Conservation (phyloP, 2,797 vertebrate species). For the Acanthurus lineatus region DNA sequence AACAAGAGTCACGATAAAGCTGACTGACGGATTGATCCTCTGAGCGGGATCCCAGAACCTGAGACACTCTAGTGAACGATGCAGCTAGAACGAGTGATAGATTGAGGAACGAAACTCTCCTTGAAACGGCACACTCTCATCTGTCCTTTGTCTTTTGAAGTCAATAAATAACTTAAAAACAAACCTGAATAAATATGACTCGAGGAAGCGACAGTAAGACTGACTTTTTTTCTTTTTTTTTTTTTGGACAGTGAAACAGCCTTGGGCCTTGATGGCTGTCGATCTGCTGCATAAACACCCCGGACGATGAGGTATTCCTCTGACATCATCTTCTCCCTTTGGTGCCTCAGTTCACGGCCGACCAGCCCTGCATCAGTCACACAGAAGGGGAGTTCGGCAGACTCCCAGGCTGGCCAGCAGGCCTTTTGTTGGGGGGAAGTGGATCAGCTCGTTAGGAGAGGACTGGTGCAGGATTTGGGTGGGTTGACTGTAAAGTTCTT, state of each 20-base stretch:
- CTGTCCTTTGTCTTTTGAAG: slow-evolving; percentile 8
- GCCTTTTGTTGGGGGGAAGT: neutral
- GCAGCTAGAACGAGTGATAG: slow-evolving; percentile 33
- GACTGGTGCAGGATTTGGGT: slow-evolving; percentile 37
- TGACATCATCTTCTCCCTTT: slow-evolving; percentile 53
- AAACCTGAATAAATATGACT: slow-evolving; percentile 48
- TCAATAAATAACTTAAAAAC: slow-evolving; percentile 22
- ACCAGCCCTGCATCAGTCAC: slow-evolving; percentile 38
- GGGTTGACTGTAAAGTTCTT: slow-evolving; percentile 29
- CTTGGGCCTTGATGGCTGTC: slow-evolving; percentile 7
- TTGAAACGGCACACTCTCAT: slow-evolving; percentile 6
- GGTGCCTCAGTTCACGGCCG: slow-evolving; percentile 37
- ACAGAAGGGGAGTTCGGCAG: slow-evolving; percentile 19
- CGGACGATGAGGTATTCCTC: slow-evolving; percentile 44
- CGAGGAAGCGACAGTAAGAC: slow-evolving; percentile 29
- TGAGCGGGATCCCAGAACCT: slow-evolving; percentile 46
- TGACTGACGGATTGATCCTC: slow-evolving; percentile 58
- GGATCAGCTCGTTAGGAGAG: slow-evolving; percentile 17
- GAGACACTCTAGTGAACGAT: slow-evolving; percentile 10
- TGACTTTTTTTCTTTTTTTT: too few species aligned
- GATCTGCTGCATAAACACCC: slow-evolving; percentile 25
- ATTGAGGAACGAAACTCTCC: slow-evolving; percentile 23
- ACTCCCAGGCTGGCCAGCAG: slow-evolving; percentile 35
- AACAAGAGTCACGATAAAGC: slow-evolving; percentile 67
- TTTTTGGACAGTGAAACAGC: slow-evolving; percentile 24